phyloP scores from a whole-genome alignment of 1,140 invertebrate species.

The Drosophila albomicans region DNA sequence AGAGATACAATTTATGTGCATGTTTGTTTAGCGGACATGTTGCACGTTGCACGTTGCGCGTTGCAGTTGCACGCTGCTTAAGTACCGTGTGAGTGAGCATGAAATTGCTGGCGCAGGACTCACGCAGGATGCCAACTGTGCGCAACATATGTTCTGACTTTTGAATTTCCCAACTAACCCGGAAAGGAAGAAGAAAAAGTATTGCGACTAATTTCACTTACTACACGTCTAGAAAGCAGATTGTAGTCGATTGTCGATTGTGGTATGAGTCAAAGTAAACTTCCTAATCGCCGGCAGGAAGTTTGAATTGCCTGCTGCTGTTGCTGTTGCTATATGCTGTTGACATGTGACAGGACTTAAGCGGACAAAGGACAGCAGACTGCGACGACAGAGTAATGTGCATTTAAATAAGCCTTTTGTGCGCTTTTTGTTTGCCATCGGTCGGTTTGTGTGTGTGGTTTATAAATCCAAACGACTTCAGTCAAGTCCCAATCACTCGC shows the following conservation, averaged over 20 bases:
- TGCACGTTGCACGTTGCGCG: not conserved
- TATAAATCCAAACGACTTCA: constrained; percentile 41
- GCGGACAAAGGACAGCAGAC: not conserved
- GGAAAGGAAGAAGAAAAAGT: constrained; percentile 17
- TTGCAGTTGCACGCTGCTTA: constrained; percentile 19
- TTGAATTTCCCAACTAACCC: constrained; percentile 21
- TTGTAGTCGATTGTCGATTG: not conserved
- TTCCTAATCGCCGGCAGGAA: constrained; percentile 44
- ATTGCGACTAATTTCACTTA: constrained; percentile 36
- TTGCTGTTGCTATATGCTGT: constrained; percentile 17
- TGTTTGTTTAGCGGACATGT: constrained; percentile 40
- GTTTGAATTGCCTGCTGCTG: constrained; percentile 33
- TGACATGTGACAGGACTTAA: constrained; percentile 61
- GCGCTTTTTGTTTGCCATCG: constrained; percentile 37
- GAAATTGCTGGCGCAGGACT: constrained; percentile 42
- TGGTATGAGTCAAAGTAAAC: constrained; percentile 13
- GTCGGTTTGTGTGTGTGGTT: constrained; percentile 24
- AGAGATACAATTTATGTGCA: constrained; percentile 39
- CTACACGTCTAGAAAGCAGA: not conserved
- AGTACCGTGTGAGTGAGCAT: constrained; percentile 52
- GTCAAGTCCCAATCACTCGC: constrained; percentile 22
- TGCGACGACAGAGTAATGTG: constrained; percentile 25
- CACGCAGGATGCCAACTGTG: constrained; percentile 44
- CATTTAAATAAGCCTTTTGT: constrained; percentile 62
- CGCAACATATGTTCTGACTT: constrained; percentile 48